Base-by-base conservation (phyloP, 1,140 invertebrate genomes). In the Globodera ellingtonae region DNA sequence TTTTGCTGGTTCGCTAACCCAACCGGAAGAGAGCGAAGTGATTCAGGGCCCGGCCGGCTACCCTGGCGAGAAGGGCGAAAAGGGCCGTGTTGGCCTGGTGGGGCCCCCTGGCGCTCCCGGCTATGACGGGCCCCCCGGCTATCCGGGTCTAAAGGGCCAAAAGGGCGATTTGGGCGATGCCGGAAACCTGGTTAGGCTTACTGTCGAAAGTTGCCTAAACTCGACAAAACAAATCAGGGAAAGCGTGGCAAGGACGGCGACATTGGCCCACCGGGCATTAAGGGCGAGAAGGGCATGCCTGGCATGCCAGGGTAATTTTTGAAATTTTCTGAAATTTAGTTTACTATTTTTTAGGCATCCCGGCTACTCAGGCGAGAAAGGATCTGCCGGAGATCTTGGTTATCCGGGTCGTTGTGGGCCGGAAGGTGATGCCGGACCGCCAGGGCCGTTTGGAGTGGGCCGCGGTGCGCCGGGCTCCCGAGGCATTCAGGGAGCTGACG, bases 131-230 rank as follows among this genome's bases (percentile, higher is more conserved):
- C 44, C 81, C 69, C 86, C 88, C 71, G 87, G 87, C 67, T 86
- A 84, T 79, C 76, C 85, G 52, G 87, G 87, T 35, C 59, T 88
- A 18, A 86, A 88, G 79, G 87, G 87, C 46, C 79, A 89, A 74
- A 87, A 87, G 50, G 87, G 87, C 79, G 87, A 88, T 79, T 73
- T 79, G 48, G 87, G 87, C 84, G 87, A 88, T 80, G 81, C 83
- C 47, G 86, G 86, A 75, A 79, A 85, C 70, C 62, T 86, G 69
- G 85, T 85, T 79, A 35, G 44, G 75, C 79, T 75, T 6, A 15
- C 35, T 18, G 62, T 44, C 48, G 59, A 67, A 56, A 18, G 4
- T 47, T 69, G 10, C 59, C 35, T 4, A 5, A 50, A 47, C 18
- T 35, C 74, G 8, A 62, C 24, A 5, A 52, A 44, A 78, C 72